Evolutionary conservation across 37 sponge, comb jelly and placozoan genomes (phyloP).

Genomic region (Ephydatia muelleri): DNA sequence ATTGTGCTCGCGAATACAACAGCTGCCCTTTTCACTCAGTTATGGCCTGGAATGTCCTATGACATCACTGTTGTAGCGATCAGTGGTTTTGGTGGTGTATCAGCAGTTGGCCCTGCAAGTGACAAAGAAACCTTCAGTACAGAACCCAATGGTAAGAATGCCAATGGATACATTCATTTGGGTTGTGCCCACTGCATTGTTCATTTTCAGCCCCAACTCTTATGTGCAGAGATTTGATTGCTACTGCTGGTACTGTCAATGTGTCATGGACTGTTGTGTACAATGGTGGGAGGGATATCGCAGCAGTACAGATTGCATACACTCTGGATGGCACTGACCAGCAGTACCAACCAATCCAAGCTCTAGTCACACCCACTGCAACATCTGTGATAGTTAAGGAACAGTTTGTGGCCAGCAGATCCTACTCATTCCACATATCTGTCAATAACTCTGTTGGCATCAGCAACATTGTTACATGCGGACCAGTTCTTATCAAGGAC

Average conservation of each 20-base stretch:
- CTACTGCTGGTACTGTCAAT: background rate
- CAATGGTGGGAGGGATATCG: background rate
- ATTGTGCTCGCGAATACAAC: background rate
- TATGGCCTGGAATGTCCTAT: background rate
- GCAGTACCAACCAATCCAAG: background rate
- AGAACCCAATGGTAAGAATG: background rate
- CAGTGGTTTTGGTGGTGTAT: background rate
- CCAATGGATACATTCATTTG: too few relatives aligned
- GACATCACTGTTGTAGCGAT: background rate
- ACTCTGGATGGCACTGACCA: background rate
- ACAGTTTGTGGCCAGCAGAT: background rate
- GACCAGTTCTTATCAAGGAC: background rate
- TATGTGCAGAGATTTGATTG: background rate
- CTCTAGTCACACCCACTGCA: background rate
- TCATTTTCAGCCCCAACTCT: background rate
- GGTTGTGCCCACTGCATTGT: too few relatives aligned
- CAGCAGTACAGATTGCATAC: background rate
- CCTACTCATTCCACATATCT: background rate
- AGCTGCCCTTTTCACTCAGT: background rate
- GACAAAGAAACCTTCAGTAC: background rate
- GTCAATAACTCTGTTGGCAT: background rate
- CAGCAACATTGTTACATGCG: background rate
- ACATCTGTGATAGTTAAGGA: background rate
- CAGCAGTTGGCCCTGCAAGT: background rate
- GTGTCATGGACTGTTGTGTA: background rate